Base-by-base conservation (phyloP, 30 jellyfish, hydroid and myxozoan species). In the Turritopsis rubra region DNA sequence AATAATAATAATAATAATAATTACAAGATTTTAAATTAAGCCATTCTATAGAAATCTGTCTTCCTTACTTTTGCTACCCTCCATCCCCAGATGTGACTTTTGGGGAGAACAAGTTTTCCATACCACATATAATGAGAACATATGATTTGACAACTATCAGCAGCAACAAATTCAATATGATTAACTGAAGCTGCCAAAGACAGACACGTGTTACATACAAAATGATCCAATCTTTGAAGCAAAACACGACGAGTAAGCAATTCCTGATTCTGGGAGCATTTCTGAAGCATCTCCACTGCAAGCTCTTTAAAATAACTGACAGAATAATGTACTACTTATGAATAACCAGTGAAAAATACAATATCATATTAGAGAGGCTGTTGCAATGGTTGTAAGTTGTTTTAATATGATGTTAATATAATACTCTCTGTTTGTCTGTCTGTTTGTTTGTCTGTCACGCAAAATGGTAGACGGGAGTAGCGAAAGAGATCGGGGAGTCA, bases 161-260 rank as follows among this genome's bases (percentile, higher is more conserved):
- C 31, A 68, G 77, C 77, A 7, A 68, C 77, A 68, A 68, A 68
- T 17, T 68, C 77, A 68, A 68, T 19, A 1, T 68, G 77, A 8
- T 68, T 27, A 8, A 27, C 30, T 8, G 77, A 68, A 27, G 77
- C 77, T n/a, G 77, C 77, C 28, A 68, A 27, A n/a, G 22, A 8
- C 16, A 68, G 77, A 19, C 77, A 68, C 0, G 77, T n/a, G 16
- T 68, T 68, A 68, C 31, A 7, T n/a, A 17, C 77, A 1, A n/a
- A 68, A 16, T 68, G 9, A n/a, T 68, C 22, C 21, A 68, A 19
- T 1, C 30, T 27, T 22, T 68, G 77, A 27, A 23, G 30, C 28
- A 68, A 27, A 68, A 68, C 21, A n/a, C 77, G 28, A 9, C 77
- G 28, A n/a, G 77, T 68, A 19, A 68, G 30, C 19, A 68, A 27